Percentiles rank a stretch among this genome's conserved stretches.
These are phyloP conservation scores for Ibycter americanus DNA, from an alignment of 2,797 vertebrate genomes.

Conservation along the genomic window DNA sequence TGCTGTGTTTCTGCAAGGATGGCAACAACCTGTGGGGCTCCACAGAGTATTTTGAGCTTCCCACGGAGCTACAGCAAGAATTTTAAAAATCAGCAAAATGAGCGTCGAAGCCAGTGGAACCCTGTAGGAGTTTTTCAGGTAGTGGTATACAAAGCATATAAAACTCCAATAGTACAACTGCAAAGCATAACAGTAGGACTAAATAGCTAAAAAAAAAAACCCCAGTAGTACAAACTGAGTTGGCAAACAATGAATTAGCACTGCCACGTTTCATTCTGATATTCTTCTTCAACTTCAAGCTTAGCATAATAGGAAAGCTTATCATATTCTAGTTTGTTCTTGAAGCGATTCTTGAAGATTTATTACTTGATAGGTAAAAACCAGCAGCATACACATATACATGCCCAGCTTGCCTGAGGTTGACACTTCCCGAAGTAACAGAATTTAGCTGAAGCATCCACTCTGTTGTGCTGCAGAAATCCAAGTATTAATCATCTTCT, in stretches of 20 bases:
- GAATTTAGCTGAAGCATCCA: neutral
- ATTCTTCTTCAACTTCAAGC: neutral
- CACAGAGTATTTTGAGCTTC: neutral
- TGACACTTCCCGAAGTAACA: neutral
- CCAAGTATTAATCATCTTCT: neutral
- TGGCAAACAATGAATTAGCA: neutral
- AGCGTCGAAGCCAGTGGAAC: neutral
- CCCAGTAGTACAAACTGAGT: neutral
- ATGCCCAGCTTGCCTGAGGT: neutral
- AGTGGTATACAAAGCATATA: fast-evolving
- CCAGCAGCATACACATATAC: neutral
- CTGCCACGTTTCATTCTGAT: neutral
- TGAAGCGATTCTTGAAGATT: neutral
- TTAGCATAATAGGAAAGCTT: neutral
- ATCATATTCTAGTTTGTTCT: neutral
- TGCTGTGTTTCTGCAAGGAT: neutral
- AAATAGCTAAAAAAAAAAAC: neutral
- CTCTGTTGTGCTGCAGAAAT: neutral
- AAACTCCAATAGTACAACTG: neutral
- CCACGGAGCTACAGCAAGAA: neutral
- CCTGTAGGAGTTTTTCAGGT: neutral
- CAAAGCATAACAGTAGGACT: neutral
- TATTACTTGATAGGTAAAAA: neutral
- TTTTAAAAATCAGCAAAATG: neutral
- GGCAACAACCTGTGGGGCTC: neutral